A percentile compares a stretch with the other conserved stretches of the same genome.
These are phyloP conservation scores for Eulemur albifrons DNA, from an alignment of 2,797 vertebrate species.

Conservation along the genomic window DNA sequence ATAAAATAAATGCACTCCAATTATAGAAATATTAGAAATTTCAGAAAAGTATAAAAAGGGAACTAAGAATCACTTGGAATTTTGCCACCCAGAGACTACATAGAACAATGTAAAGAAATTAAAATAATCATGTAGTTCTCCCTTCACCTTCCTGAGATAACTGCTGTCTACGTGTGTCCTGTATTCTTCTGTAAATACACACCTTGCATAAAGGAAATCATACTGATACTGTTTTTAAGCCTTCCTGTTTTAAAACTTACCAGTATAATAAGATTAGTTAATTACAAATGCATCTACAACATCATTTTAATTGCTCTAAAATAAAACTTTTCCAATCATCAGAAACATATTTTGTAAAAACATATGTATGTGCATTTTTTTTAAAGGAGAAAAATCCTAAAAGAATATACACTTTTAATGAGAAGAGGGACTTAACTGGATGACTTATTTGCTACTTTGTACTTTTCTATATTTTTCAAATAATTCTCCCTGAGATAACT, in stretches of 20 bases:
- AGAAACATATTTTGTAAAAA: background rate
- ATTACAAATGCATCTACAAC: background rate
- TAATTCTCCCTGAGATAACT: background rate
- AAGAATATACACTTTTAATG: background rate
- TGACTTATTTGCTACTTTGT: background rate
- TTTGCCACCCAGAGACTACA: background rate
- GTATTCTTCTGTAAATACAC: background rate
- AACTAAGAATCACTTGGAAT: background rate
- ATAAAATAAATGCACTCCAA: background rate
- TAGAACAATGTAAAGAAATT: background rate
- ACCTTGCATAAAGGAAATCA: background rate
- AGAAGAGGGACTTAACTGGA: background rate
- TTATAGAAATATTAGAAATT: background rate
- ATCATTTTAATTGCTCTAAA: background rate
- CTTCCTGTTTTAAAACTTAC: background rate
- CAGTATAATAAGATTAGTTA: background rate
- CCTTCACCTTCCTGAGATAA: background rate
- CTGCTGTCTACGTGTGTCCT: background rate
- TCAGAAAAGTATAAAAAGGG: background rate
- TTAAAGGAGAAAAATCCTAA: background rate
- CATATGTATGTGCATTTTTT: background rate
- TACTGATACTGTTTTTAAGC: background rate
- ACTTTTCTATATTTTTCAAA: background rate
- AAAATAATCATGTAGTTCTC: background rate
- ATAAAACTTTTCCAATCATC: background rate